A percentile compares a stretch with the other conserved stretches of the same genome.
phyloP scores from a whole-genome alignment of 37 sponge, comb jelly and placozoan species.

The Axinella damicornis region DNA sequence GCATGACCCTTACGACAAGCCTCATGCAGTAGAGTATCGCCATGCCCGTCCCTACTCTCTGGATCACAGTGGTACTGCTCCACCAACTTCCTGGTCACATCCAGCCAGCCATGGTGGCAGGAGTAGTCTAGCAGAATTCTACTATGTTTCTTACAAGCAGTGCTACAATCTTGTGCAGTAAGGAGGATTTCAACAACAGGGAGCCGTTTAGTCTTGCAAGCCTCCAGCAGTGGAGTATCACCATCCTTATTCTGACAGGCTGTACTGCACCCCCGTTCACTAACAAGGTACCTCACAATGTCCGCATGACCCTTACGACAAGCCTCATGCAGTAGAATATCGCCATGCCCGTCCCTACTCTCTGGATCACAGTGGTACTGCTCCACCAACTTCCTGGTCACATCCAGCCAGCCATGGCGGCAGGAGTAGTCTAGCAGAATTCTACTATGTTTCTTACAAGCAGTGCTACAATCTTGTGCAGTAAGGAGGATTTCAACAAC shows the following conservation, averaged over 20 bases:
- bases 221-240: conserved; percentile 1
- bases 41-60: too few species aligned
- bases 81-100: too few species aligned
- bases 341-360: background rate
- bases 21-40: too few species aligned
- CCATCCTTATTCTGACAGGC: background rate
- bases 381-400: background rate
- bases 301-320: too few species aligned
- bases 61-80: too few species aligned
- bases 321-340: conserved; percentile 29
- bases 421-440: conserved; percentile 18
- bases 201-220: background rate
- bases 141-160: too few species aligned
- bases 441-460: too few species aligned
- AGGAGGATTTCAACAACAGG: background rate
- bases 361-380: conserved; percentile 12
- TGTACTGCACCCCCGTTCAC: background rate
- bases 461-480: too few species aligned
- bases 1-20: too few species aligned
- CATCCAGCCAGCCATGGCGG: background rate
- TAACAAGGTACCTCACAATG: background rate
- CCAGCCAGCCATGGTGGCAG: too few species aligned
- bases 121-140: too few species aligned
- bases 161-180: background rate
- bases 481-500: too few species aligned